These are phyloP conservation scores for Oscheius sp. DNA, from an alignment of 2,888 invertebrate genomes.

Conservation along the genomic window DNA sequence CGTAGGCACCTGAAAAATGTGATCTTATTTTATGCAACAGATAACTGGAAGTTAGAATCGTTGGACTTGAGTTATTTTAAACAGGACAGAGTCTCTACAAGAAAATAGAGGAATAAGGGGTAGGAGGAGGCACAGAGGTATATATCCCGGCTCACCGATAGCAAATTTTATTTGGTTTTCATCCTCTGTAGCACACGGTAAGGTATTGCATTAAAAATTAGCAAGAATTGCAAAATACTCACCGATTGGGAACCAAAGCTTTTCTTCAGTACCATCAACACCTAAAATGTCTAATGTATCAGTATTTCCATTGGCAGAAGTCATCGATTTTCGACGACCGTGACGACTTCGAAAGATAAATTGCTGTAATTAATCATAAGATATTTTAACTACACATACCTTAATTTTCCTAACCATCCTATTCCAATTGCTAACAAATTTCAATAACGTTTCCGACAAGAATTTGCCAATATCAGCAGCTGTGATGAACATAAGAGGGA, in stretches of 20 bases:
- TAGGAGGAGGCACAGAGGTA: slow-evolving; percentile 8
- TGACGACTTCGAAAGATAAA: slow-evolving; percentile 60
- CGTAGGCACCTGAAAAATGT: slow-evolving; percentile 65
- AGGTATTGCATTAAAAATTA: slow-evolving; percentile 34
- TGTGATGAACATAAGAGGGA: slow-evolving; percentile 71
- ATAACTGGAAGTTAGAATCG: slow-evolving; percentile 31
- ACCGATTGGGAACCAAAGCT: slow-evolving; percentile 71
- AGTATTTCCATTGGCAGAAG: slow-evolving; percentile 61
- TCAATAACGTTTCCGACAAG: slow-evolving; percentile 69
- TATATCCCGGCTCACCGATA: slow-evolving; percentile 40
- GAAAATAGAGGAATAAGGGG: not conserved
- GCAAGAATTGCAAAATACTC: slow-evolving; percentile 9
- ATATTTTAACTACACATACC: slow-evolving; percentile 36
- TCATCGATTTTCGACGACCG: slow-evolving; percentile 64
- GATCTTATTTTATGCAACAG: not conserved
- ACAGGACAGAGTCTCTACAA: slow-evolving; percentile 17
- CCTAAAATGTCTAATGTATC: slow-evolving; percentile 63
- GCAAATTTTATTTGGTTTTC: slow-evolving; percentile 47
- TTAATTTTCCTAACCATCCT: slow-evolving; percentile 60
- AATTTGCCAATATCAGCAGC: slow-evolving; percentile 71
- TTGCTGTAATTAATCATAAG: slow-evolving; percentile 35
- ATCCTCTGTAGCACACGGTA: slow-evolving; percentile 49
- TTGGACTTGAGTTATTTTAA: not conserved
- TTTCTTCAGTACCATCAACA: slow-evolving; percentile 65
- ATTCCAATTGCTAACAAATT: slow-evolving; percentile 67